Percentiles rank a stretch among this genome's conserved stretches.
phyloP scores from a whole-genome alignment of 1,140 invertebrate genomes.

The Trichoplusia ni region DNA sequence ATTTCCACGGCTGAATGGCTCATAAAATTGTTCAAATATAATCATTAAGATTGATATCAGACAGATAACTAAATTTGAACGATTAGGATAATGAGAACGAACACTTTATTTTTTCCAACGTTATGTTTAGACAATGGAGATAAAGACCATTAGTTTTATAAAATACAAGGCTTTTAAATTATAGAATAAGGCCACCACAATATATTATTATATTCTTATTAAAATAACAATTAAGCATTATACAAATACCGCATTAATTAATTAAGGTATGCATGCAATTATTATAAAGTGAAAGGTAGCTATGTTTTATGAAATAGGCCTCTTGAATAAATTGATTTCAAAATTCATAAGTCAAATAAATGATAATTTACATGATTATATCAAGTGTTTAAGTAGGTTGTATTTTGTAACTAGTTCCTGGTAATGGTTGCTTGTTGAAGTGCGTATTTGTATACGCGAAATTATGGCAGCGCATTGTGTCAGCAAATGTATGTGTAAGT shows the following conservation, averaged over 20 bases:
- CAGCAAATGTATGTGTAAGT: neutral
- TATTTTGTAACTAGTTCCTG: neutral
- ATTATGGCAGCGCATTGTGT: slow-evolving; percentile 29
- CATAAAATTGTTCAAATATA: slow-evolving; percentile 8
- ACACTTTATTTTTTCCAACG: slow-evolving; percentile 1
- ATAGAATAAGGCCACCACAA: neutral
- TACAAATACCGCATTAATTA: neutral
- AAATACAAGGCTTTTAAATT: neutral
- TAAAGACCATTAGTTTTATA: neutral
- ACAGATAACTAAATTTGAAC: neutral
- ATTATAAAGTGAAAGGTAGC: slow-evolving; percentile 9
- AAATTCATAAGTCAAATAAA: neutral
- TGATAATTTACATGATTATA: slow-evolving; percentile 21
- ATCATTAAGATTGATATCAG: slow-evolving; percentile 8
- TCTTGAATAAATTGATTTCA: slow-evolving; percentile 17
- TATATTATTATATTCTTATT: neutral
- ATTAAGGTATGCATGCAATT: neutral
- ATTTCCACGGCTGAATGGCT: slow-evolving; percentile 1
- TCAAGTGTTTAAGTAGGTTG: neutral
- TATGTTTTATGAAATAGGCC: slow-evolving; percentile 12
- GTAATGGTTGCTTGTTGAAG: slow-evolving; percentile 34
- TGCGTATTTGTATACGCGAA: slow-evolving; percentile 39
- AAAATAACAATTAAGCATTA: too few relatives aligned
- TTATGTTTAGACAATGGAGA: slow-evolving; percentile 8
- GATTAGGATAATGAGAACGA: neutral